Conservation (phyloP, 2,888 invertebrate genomes). For the Conchocele bisecta region DNA sequence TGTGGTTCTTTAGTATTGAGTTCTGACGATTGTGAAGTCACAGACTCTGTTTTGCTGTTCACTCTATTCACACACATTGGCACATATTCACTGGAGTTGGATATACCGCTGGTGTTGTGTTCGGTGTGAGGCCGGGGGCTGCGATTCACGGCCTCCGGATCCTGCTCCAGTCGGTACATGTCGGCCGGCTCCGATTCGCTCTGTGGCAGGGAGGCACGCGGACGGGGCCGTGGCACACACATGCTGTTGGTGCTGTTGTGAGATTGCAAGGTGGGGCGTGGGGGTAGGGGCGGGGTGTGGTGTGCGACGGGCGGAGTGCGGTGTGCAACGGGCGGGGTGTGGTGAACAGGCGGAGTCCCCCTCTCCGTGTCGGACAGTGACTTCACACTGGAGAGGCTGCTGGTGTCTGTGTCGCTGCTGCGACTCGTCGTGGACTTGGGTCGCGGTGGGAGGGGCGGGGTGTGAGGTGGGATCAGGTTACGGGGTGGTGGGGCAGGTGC, state of each 20-base stretch:
- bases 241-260: too few species aligned
- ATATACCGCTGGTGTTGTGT: too few species aligned
- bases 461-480: conserved; percentile 25
- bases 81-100: too few species aligned
- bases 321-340: neutral
- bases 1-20: too few species aligned
- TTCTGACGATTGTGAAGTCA: too few species aligned
- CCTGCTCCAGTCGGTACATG: too few species aligned
- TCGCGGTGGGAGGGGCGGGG: conserved; percentile 56
- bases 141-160: too few species aligned
- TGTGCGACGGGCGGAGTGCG: conserved; percentile 6
- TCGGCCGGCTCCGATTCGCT: too few species aligned
- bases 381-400: conserved; percentile 15
- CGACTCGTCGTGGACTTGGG: conserved; percentile 38
- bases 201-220: conserved; percentile 27
- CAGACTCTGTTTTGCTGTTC: too few species aligned
- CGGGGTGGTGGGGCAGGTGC: conserved; percentile 64
- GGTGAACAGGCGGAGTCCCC: conserved; percentile 9
- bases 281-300: conserved; percentile 33
- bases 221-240: conserved; percentile 57
- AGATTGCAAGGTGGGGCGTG: conserved; percentile 32
- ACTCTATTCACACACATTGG: too few species aligned
- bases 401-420: conserved; percentile 31
- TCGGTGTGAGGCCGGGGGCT: too few species aligned
- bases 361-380: conserved; percentile 36